Evolutionary conservation across 2,797 vertebrate genomes (phyloP), one percentile per base, ranked within the genome.

Genomic region (Coregonus sp.): DNA sequence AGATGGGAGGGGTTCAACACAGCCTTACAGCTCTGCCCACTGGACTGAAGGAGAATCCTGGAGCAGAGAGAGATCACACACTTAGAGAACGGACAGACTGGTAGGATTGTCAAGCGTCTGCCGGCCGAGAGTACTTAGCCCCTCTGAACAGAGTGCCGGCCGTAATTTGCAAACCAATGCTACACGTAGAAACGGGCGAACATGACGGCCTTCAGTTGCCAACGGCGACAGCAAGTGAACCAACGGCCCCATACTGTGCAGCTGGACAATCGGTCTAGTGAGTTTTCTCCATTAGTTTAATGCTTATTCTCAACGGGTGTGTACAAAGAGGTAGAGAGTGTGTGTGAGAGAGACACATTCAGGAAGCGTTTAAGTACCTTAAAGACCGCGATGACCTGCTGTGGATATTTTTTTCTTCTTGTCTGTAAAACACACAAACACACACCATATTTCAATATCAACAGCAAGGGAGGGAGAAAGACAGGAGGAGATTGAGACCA

Each of bases 21-120:
- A 84, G 92, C 89, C 92, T 95, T 97, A 90, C 90, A 95, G 92
- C 94, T 95, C 91, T 97, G 96, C 92, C 93, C 93, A 86, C 94
- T 95, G 91, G 96, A 90, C 87, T 98, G 96, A 84, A 97, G 93
- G 91, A 97, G 95, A 92, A 96, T 93, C 91, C 95, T 96, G 94
- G 88, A 94, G 80, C n/a, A 86, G 80, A 40, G 29, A 77, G 14
- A 63, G 72, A 63, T 70, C 33, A 61, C 61, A 14, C 25, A 1
- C 12, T 83, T 14, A 47, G 40, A 47, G 40, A 47, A 47, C 40
- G 40, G 40, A 47, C 40, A 47, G 40, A 47, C 40, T 47, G 40
- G 9, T 47, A 47, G 40, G 40, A 47, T 11, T 47, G 40, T 47
- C 40, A 47, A 12, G 40, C 11, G 40, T 9, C 40, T 47, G 2